Evolutionary conservation across 2,888 invertebrate genomes (phyloP), one percentile per base, ranked within the genome.

Genomic region (Drosophila ustulata): DNA sequence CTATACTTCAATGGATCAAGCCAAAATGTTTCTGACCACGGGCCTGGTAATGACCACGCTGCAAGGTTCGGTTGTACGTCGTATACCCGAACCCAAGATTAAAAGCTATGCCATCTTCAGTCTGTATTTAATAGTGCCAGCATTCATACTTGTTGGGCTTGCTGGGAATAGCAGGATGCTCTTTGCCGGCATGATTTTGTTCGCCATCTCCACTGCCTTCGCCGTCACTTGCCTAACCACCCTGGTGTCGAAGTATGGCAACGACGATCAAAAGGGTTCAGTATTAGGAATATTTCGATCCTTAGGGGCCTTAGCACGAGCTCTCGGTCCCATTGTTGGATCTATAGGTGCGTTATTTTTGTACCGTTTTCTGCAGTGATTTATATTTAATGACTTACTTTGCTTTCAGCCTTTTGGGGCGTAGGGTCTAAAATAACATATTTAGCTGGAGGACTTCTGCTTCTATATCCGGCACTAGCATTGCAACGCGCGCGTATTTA

Each of bases 201-300:
- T 97, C 92, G 96, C 98, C 8, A 94, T 98, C 88, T 98, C 97
- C 18, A 97, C 97, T 8, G 96, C 97, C n/a, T 95, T 98, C 92
- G 98, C 98, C 32, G 98, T 99, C 25, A 98, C 99, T 9, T 98
- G 98, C 89, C 94, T 99, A 93, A 99, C 98, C 87, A 97, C 98
- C 3, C 93, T 98, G 92, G 97, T 97, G n/a, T 97, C 98, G 3
- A 95, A 95, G 74, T 95, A 96, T 90, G 96, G 97, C 5, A 95
- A 95, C 39, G 94, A 93, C 66, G 95, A 95, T 89, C 96, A 98
- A 89, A 98, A 98, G 90, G 99, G 99, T 30, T 96, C 96, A 0
- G 96, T 98, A 74, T 95, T 99, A 90, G 99, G 99, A 9, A 96
- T 97, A 75, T 97, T 99, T 90, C 94, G 99, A 68, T 98, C 99